phyloP scores from a whole-genome alignment of 2,797 vertebrate species.

The Squalus acanthias region DNA sequence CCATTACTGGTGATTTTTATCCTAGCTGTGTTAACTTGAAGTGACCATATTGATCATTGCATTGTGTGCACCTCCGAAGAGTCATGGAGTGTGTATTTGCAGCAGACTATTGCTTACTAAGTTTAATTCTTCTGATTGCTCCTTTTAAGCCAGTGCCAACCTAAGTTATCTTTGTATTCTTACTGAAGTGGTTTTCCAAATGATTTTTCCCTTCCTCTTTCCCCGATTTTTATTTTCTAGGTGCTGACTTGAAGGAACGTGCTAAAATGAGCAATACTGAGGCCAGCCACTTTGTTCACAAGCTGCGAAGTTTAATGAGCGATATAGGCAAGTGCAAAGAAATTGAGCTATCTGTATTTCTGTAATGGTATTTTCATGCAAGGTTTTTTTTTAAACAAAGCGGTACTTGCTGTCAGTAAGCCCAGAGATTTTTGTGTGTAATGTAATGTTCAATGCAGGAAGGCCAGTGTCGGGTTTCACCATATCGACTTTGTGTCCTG shows the following conservation, averaged over 20 bases:
- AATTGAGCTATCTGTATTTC: background rate
- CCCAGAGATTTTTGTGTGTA: background rate
- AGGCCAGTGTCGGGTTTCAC: background rate
- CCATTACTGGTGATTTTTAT: background rate
- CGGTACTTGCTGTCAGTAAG: background rate
- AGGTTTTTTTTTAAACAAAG: background rate
- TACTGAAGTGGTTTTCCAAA: background rate
- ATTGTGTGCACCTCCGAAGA: background rate
- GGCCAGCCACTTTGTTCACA: conserved; percentile 75
- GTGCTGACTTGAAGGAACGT: conserved; percentile 87
- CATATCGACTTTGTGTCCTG: background rate
- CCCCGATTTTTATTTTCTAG: conserved; percentile 50
- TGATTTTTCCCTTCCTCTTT: background rate
- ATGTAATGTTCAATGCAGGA: background rate
- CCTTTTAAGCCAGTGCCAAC: background rate
- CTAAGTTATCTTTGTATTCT: background rate
- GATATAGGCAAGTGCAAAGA: conserved; percentile 70
- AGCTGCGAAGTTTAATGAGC: conserved; percentile 81
- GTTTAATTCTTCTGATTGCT: background rate
- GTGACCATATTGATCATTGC: background rate
- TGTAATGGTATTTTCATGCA: background rate
- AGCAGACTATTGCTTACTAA: no score
- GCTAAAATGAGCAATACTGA: conserved; percentile 73
- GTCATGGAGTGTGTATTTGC: background rate
- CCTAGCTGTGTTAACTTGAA: background rate